Evolutionary conservation across 2,797 vertebrate species (phyloP), one percentile per base, ranked within the genome.

Genomic region (Lagorchestes hirsutus): DNA sequence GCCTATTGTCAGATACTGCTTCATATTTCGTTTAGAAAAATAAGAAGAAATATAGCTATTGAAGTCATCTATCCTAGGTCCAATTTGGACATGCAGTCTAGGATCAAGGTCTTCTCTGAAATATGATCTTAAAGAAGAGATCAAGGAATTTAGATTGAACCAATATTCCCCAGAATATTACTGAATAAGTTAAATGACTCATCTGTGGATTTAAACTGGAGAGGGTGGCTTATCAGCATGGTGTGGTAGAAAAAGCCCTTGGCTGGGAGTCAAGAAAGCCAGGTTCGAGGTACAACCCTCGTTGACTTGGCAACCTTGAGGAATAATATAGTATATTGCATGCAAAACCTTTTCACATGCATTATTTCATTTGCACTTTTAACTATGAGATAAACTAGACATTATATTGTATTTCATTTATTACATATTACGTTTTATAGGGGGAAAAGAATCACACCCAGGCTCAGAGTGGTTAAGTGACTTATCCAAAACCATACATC

Each of bases 41-140:
- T 31, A 74, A 90, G 95, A 87, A 97, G 57, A 92, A 34, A 46
- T n/a, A 54, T 55, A 96, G 82, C 93, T 96, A 54, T 59, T 94
- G 93, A 96, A 55, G 31, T 96, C 92, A 55, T 93, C 94, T 96
- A 28, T 93, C 94, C 94, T 95, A 96, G 92, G 56, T 57, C 95
- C 67, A 90, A 24, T 12, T 90, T 82, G 82, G 55, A 97, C 55
- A 94, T 87, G 11, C 28, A 87, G 90, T 95, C 94, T 40, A 93
- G 67, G 92, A 90, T 94, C 62, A 74, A 74, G 16, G 18, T 40
- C 5, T 74, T 40, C 18, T 40, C 67, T 74, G 67, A 74, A n/a
- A 74, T 40, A 18, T 67, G 62, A 67, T 40, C n/a, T 18, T 74
- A 40, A 74, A 74, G 5, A 74, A 1, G 16, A 9, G 1, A 22